Evolutionary conservation across 1,140 invertebrate genomes (phyloP).

Genomic region (Periplaneta americana): DNA sequence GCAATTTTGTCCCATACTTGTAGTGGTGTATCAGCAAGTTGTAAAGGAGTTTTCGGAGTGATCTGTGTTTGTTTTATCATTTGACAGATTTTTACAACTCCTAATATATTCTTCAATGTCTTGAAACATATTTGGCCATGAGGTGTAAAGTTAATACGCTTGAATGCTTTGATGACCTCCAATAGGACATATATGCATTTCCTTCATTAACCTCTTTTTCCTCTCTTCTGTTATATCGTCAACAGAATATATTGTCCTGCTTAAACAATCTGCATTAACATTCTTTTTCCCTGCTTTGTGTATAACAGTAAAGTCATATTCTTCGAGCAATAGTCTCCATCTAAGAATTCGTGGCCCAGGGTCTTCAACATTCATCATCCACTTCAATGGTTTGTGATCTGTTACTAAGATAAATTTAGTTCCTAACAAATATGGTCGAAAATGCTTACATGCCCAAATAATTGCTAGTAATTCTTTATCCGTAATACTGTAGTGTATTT

Average conservation of each 20-base stretch:
- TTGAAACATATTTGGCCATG: background rate
- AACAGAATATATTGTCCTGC: background rate
- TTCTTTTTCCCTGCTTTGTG: background rate
- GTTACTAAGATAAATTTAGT: constrained; percentile 34
- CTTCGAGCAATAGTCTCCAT: constrained; percentile 25
- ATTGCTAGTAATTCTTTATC: constrained; percentile 37
- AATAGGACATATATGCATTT: background rate
- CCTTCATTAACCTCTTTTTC: background rate
- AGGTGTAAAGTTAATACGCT: background rate
- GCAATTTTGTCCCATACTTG: no score
- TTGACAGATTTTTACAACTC: background rate
- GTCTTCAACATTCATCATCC: constrained; percentile 31
- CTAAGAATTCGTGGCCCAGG: constrained; percentile 27
- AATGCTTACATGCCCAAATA: constrained; percentile 39
- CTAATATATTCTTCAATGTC: background rate
- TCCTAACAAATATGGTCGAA: constrained; percentile 38
- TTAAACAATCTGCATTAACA: background rate
- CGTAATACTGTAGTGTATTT: constrained; percentile 22
- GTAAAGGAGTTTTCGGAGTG: background rate
- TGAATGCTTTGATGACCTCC: background rate
- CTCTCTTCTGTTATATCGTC: background rate
- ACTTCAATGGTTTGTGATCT: constrained; percentile 36
- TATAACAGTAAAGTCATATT: background rate
- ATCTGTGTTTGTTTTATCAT: background rate
- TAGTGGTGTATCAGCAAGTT: background rate